These are phyloP conservation scores for Patiria miniata DNA, from an alignment of 35 echinoderm and acorn worm species.

Conservation along the genomic window DNA sequence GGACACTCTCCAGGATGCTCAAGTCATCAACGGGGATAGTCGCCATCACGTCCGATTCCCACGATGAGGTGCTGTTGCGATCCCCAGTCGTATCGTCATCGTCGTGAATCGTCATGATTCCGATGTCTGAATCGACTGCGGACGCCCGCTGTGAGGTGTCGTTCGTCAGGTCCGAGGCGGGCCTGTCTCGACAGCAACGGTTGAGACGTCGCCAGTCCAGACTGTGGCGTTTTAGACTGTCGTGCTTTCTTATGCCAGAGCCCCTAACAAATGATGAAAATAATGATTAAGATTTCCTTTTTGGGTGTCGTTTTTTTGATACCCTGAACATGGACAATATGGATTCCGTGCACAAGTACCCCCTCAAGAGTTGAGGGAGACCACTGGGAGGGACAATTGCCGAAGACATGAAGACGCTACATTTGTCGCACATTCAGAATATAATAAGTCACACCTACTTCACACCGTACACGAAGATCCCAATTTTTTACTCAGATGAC, in stretches of 20 bases:
- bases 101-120: neutral
- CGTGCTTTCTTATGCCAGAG: neutral
- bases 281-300: too few relatives aligned
- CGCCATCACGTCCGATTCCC: constrained; percentile 13
- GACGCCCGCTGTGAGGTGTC: neutral
- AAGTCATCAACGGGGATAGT: neutral
- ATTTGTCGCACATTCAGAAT: too few relatives aligned
- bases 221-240: neutral
- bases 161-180: neutral
- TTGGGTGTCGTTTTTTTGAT: neutral
- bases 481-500: too few relatives aligned
- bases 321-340: neutral
- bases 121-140: neutral
- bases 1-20: neutral
- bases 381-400: too few relatives aligned
- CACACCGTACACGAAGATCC: too few relatives aligned
- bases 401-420: too few relatives aligned
- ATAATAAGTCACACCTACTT: too few relatives aligned
- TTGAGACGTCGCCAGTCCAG: neutral
- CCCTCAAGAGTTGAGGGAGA: too few relatives aligned
- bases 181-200: neutral
- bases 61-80: neutral
- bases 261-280: neutral
- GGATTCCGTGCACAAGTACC: too few relatives aligned
- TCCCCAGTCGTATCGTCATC: neutral